Base-by-base conservation (phyloP, 2,797 vertebrate genomes). In the Nyctibius grandis region DNA sequence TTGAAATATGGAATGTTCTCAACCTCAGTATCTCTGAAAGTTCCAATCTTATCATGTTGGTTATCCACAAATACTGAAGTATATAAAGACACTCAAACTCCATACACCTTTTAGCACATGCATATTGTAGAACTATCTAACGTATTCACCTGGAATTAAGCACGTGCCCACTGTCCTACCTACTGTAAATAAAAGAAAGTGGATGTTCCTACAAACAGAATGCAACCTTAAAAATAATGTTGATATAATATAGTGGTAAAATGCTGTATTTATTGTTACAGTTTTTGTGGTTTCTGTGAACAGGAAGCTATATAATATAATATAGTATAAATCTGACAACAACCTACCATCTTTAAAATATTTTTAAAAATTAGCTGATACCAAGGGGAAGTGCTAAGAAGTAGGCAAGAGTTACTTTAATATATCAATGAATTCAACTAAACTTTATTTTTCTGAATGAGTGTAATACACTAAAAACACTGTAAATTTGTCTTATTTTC, bases 351-450 rank as follows among this genome's bases (percentile, higher is more conserved):
- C 38, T 42, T 79, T 38, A 87, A 88, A 86, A 59, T 44, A 38
- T 89, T 94, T 74, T 67, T 16, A 42, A 78, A 96, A 93, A 80
- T 28, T 51, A 74, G 34, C 15, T 60, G 76, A 70, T 65, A 48
- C 15, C 73, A 82, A 56, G 33, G 40, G 77, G 73, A 89, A 88
- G 68, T 18, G 40, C 78, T 93, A 44, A 85, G 76, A 68, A 91
- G 40, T 31, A 78, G 42, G 17, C 26, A 73, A 81, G 63, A 77
- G 94, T 98, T 97, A 98, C 97, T 96, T 98, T 79, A 98, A 98
- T 97, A 98, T 97, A 98, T 97, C 97, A 97, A 98, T 93, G 96
- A 98, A 97, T 97, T 97, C 96, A 98, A 98, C 96, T 97, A 97
- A 97, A 97, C 97, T 95, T 92, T 96, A 93, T 97, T 98, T 97